Base-by-base conservation (phyloP, 2,888 invertebrate species). In the Stenichneumon culpator region DNA sequence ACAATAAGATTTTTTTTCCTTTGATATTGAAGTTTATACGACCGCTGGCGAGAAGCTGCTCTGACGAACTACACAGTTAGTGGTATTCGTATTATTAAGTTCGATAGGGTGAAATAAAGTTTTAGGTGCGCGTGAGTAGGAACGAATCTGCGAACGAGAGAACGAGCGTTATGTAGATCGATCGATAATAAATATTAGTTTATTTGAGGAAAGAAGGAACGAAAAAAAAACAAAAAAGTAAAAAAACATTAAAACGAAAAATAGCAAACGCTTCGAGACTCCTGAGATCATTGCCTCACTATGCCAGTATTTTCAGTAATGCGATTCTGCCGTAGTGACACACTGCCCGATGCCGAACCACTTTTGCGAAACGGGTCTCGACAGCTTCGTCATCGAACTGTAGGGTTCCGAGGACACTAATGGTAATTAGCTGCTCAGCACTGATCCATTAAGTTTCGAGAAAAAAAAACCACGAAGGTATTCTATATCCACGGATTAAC, bases 221-320 rank as follows among this genome's bases (percentile, higher is more conserved):
- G 22, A 57, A 74, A 19, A 44, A 47, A 28, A 50, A 47, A 63
- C 7, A 47, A 47, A 2, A 19, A 39, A 28, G 44, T 19, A 74
- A 5, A 47, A 44, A 32, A 60, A 47, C 16, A 60, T n/a, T 47
- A 44, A n/a, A 19, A 60, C 44, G 19, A 39, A 16, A 32, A 70
- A 81, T 81, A 80, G 73, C 79, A 57, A 69, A 77, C 75, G 73
- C 57, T 84, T 89, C 89, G 90, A 91, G 88, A 90, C 81, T 92
- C 91, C 92, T 92, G 91, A 91, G 92, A 91, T 93, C 89, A 90
- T 92, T 92, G 93, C 93, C 91, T 93, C 93, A 93, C 93, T 93
- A 91, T 93, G 92, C 92, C 92, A 92, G 91, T 89, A 90, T 91
- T 91, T 89, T 88, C 82, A 83, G 77, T 88, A 88, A 88, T 89